Conservation (phyloP, 1,140 invertebrate species). For the Kradibia gibbosae region DNA sequence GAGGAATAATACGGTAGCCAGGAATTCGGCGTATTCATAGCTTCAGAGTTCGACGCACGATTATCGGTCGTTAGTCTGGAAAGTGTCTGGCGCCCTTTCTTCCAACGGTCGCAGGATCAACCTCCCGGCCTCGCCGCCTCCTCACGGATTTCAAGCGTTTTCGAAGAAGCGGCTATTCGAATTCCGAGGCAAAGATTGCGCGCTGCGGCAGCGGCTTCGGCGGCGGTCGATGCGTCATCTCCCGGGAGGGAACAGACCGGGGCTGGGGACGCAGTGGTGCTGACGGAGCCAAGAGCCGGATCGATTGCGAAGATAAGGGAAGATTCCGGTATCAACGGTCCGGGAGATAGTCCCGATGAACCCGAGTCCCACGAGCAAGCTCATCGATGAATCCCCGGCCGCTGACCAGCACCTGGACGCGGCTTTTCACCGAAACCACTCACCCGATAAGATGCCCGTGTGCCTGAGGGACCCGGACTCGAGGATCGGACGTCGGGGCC, state of each 20-base stretch:
- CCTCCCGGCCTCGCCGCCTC: not conserved
- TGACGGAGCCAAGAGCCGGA: too few species aligned
- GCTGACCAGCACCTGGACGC: too few species aligned
- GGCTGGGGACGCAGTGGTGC: too few species aligned
- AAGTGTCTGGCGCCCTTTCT: conserved; percentile 41
- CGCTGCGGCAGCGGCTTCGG: not conserved
- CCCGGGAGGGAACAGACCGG: not conserved
- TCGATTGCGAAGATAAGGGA: too few species aligned
- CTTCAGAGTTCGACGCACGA: conserved; percentile 44
- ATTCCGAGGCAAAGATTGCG: not conserved
- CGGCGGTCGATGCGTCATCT: not conserved
- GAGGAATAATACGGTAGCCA: not conserved
- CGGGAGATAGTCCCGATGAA: too few species aligned
- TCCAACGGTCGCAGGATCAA: not conserved
- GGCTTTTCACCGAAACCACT: too few species aligned
- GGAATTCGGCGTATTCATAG: not conserved
- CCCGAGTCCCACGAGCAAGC: too few species aligned
- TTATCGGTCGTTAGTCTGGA: conserved; percentile 51
- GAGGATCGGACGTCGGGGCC: too few species aligned
- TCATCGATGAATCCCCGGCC: too few species aligned
- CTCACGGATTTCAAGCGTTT: conserved; percentile 15
- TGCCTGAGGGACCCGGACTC: too few species aligned
- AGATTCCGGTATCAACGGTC: too few species aligned
- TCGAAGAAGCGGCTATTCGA: conserved; percentile 43
- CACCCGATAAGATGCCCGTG: too few species aligned